Base-by-base conservation (phyloP, 2,113 vertebrate species). In the Rhinoderma darwinii region DNA sequence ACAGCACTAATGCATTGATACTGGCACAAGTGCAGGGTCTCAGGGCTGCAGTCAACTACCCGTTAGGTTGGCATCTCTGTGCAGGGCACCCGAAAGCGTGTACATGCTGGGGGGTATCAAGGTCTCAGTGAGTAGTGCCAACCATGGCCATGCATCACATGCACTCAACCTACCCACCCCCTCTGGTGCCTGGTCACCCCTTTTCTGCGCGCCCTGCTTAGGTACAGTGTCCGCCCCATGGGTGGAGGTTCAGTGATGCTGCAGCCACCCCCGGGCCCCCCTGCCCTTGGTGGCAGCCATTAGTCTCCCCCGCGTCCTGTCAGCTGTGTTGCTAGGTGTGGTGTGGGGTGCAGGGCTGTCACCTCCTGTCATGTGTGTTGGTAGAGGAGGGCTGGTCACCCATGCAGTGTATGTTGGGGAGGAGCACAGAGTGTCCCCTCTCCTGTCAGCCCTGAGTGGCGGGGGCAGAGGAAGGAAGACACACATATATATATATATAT, bases 241-340 rank as follows among this genome's bases (percentile, higher is more conserved):
- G 86, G 86, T 75, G 76, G 51, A 86, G 20, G 47, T 76, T 12
- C 0, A 68, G 35, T 43, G 43, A 7, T 1, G 43, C 56, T 90
- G 90, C 84, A 84, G 88, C 88, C 91, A 89, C 90, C 89, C 90
- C 84, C 87, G 85, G 88, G 89, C 89, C 63, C 75, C 86, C 41
- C 79, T 35, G 88, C 89, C 44, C 88, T 90, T 89, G 89, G 66
- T 74, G 72, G 82, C 84, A 90, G 91, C 89, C 72, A 88, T 92
- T 88, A 88, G 91, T 92, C 91, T 47, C 25, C 92, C 91, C 95
- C 94, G 95, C 95, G 94, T 95, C 94, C 90, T 95, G 92, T 92
- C 95, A 93, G 94, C 93, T 89, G 74, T 39, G 95, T 96, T 96
- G 95, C 95, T 95, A 95, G 95, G 96, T 94, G 95, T 95, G 96